Conservation (phyloP, 2,797 vertebrate species). For the Sebastolobus altivelis region DNA sequence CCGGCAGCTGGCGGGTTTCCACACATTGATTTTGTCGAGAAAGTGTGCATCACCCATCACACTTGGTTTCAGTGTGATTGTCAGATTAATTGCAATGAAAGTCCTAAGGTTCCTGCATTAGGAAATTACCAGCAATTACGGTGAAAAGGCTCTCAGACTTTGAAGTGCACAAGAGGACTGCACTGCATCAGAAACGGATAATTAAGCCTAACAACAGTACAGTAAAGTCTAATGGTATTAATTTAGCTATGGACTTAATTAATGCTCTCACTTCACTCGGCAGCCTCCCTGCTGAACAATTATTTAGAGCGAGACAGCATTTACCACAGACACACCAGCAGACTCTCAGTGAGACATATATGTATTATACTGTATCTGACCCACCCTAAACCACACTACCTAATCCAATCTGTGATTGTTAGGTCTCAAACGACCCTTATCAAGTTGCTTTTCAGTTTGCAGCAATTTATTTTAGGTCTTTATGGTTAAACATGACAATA, state of each 20-base stretch:
- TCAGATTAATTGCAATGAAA: slow-evolving; percentile 54
- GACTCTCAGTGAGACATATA: slow-evolving; percentile 19
- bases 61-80: slow-evolving; percentile 29
- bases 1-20: slow-evolving; percentile 50
- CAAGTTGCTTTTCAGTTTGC: slow-evolving; percentile 6
- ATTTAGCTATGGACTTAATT: slow-evolving; percentile 55
- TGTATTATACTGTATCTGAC: slow-evolving; percentile 45
- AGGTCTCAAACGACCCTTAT: neutral
- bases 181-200: slow-evolving; percentile 41
- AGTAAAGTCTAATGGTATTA: slow-evolving; percentile 51
- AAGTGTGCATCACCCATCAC: slow-evolving; percentile 20
- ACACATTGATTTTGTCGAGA: slow-evolving; percentile 49
- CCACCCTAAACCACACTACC: slow-evolving; percentile 30
- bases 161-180: slow-evolving; percentile 41
- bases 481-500: neutral
- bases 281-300: slow-evolving; percentile 18
- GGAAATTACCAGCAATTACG: slow-evolving; percentile 59
- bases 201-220: slow-evolving; percentile 32
- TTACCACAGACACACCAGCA: slow-evolving; percentile 17
- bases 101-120: slow-evolving; percentile 59
- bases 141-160: slow-evolving; percentile 41
- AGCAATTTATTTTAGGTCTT: slow-evolving; percentile 10
- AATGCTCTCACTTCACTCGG: slow-evolving; percentile 25
- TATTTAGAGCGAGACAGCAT: slow-evolving; percentile 34
- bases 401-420: slow-evolving; percentile 36